These are phyloP conservation scores for Sciurus niger DNA, from an alignment of 2,113 vertebrate species.

Conservation along the genomic window DNA sequence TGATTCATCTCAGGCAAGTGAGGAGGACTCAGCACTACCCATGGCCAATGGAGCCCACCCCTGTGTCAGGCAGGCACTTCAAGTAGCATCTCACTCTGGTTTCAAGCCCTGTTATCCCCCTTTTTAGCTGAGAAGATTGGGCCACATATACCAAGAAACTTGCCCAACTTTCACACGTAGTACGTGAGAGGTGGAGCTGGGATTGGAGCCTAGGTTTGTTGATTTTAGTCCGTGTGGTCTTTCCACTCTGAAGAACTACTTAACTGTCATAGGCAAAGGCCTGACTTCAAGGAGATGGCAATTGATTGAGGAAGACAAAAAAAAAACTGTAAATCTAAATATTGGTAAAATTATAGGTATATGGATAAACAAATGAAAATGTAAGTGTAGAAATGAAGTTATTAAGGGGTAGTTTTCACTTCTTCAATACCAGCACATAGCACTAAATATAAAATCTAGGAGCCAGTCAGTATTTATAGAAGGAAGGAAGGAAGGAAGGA, in stretches of 20 bases:
- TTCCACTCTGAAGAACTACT: background rate
- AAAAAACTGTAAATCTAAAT: background rate
- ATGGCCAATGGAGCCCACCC: too few relatives aligned
- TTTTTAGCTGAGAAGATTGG: background rate
- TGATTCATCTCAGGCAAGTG: background rate
- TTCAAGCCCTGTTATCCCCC: accelerated
- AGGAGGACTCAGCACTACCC: background rate
- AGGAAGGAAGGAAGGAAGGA: too few relatives aligned
- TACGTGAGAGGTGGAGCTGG: background rate
- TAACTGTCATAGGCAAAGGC: background rate
- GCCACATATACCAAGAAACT: background rate
- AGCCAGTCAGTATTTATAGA: background rate
- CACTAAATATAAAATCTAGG: background rate
- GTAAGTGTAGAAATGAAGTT: background rate
- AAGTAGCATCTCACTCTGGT: too few relatives aligned
- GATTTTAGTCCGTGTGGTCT: background rate
- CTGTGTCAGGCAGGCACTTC: accelerated
- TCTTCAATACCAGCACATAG: background rate
- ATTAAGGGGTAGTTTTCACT: background rate
- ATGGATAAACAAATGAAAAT: background rate
- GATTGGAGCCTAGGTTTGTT: background rate
- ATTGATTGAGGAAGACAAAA: background rate
- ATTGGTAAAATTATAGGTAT: background rate
- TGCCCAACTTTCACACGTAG: too few relatives aligned
- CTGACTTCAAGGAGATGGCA: background rate